A percentile compares a stretch with the other conserved stretches of the same genome.
Evolutionary conservation across 2,888 invertebrate species (phyloP).

Genomic region (Eristalis arbustorum): DNA sequence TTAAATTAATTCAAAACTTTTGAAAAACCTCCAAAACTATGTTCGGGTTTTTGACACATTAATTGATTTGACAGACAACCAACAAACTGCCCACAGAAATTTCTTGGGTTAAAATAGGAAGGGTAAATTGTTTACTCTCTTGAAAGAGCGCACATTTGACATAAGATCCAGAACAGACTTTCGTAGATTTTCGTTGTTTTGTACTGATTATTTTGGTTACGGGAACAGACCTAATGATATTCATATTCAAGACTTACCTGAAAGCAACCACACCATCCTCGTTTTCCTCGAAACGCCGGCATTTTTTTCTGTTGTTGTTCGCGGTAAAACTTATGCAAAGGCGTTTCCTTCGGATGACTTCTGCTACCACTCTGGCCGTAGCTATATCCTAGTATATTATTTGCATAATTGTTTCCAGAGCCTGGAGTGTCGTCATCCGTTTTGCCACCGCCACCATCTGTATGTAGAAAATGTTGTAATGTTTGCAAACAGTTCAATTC

Average conservation of each 20-base stretch:
- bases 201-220: too few species aligned
- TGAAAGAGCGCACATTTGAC: too few species aligned
- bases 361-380: slow-evolving; percentile 72
- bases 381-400: slow-evolving; percentile 79
- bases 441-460: slow-evolving; percentile 70
- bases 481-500: slow-evolving; percentile 81
- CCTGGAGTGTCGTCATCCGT: slow-evolving; percentile 71
- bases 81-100: too few species aligned
- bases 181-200: too few species aligned
- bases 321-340: slow-evolving; percentile 79
- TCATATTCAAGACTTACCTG: slow-evolving; percentile 83
- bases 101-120: too few species aligned
- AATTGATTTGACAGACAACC: too few species aligned
- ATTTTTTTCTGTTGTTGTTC: slow-evolving; percentile 81
- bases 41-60: too few species aligned
- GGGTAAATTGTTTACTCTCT: too few species aligned
- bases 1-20: too few species aligned
- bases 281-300: slow-evolving; percentile 84
- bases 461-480: slow-evolving; percentile 76
- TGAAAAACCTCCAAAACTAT: too few species aligned
- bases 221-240: too few species aligned
- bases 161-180: too few species aligned
- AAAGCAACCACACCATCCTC: slow-evolving; percentile 89
- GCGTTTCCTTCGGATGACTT: slow-evolving; percentile 75
- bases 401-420: slow-evolving; percentile 77